A percentile compares a stretch with the other conserved stretches of the same genome.
phyloP scores from a whole-genome alignment of 2,113 vertebrate genomes.

The Cavia aperea region DNA sequence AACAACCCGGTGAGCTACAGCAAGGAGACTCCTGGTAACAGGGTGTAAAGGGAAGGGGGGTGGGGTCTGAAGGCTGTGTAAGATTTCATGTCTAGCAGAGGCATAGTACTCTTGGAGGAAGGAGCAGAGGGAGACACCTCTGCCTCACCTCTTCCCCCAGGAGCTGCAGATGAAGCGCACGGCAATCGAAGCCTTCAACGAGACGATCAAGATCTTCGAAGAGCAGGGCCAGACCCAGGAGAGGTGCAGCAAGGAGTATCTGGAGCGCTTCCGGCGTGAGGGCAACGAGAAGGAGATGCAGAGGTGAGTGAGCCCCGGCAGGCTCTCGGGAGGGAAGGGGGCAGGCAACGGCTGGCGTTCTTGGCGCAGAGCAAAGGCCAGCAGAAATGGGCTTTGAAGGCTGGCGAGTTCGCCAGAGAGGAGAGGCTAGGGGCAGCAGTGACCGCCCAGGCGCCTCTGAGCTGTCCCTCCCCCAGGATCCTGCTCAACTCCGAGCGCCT shows the following conservation, averaged over 20 bases:
- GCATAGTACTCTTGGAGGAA: not conserved
- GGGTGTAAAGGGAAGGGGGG: not conserved
- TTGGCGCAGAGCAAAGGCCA: fast-evolving
- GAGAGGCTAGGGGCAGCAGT: not conserved
- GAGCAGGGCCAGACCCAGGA: slow-evolving; percentile 84
- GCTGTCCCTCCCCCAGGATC: slow-evolving; percentile 70
- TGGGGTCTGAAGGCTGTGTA: not conserved
- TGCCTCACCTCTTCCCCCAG: slow-evolving; percentile 48
- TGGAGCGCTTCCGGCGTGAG: slow-evolving; percentile 82
- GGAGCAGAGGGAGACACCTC: not conserved
- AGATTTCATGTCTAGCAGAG: fast-evolving
- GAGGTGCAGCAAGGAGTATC: slow-evolving; percentile 82
- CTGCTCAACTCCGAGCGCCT: slow-evolving; percentile 83
- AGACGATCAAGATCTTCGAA: slow-evolving; percentile 87
- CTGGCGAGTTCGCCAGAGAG: not conserved
- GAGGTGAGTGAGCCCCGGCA: slow-evolving; percentile 69
- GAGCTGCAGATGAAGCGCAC: slow-evolving; percentile 87
- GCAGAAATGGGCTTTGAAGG: not conserved
- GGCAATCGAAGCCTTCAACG: slow-evolving; percentile 82
- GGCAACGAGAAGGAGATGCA: slow-evolving; percentile 85
- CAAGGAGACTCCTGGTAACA: too few species aligned
- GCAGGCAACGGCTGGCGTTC: not conserved
- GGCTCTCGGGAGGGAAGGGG: too few species aligned
- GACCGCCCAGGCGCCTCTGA: not conserved
- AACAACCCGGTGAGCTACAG: not conserved